Evolutionary conservation across 2,113 vertebrate genomes (phyloP), one percentile per base, ranked within the genome.

Genomic region (Rhabdomys dilectus): DNA sequence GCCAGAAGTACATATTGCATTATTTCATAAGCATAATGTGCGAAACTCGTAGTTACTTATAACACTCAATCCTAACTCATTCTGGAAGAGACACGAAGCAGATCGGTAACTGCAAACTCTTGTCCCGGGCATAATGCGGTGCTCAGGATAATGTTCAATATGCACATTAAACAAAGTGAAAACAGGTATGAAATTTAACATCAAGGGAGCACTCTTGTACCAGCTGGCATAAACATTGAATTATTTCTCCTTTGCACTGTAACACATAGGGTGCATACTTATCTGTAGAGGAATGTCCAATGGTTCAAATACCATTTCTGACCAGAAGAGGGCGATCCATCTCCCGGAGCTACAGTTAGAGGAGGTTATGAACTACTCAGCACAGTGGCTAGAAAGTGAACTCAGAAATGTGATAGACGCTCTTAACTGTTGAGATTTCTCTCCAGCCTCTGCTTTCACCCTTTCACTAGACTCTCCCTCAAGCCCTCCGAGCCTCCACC

Each of bases 11-110:
- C 78, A 87, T 88, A 95, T 88, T 77, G 86, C 88, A 94, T 98
- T 97, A 93, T 93, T 95, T 95, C 96, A 97, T 96, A 95, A 91
- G 60, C 62, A 72, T 95, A 95, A 96, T 88, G 64, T 96, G 53
- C 85, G 94, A 88, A 94, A 92, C 53, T 95, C 94, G 48, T 95
- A 97, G 96, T 94, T 97, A 86, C 91, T 94, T 93, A 73, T 91
- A 96, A 93, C 72, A 92, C 51, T 96, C 94, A 97, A 97, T 97
- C 88, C 73, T 66, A 81, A 77, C 34, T 95, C 87, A 93, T 93
- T 96, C 78, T 95, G 56, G 3, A 0, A 81, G 62, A 97, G 77
- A 82, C 58, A 51, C 0, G 39, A 87, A 84, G 78, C 80, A 96
- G 96, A 91, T 1, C 16, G 87, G 84, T 89, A 87, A 96, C 91